Base-by-base conservation (phyloP, 2,888 invertebrate species). In the Anthophora plumipes region DNA sequence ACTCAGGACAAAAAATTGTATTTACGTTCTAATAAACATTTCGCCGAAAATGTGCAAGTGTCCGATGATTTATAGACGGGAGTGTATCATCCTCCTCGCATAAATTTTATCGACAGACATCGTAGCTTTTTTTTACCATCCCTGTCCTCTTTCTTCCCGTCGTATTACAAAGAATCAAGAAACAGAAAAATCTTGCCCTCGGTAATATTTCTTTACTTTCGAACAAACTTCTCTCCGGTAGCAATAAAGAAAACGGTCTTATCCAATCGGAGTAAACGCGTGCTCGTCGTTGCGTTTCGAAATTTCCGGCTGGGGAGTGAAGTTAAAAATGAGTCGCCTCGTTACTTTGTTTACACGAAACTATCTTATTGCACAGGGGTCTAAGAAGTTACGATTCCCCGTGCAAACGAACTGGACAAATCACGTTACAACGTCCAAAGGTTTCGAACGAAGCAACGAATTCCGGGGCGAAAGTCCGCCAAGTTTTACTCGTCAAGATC, bases 331-430 rank as follows among this genome's bases (percentile, higher is more conserved):
- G 37, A 50, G 48, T 31, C 25, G 20, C 25, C 54, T 69, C 37
- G 68, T 63, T 74, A 31, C 37, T 39, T 66, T 66, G 55, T 69
- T 78, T 75, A 64, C 63, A 41, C 50, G 41, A 52, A 76, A 12
- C 31, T 4, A 25, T 57, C 41, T 41, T 64, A 64, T 67, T 64
- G 60, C 46, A 22, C 39, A 31, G 52, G 11, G 12, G 61, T n/a
- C n/a, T n/a, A n/a, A n/a, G 61, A 55, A 61, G 73, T 71, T 46
- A 50, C 50, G 48, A 66, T 46, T 50, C 66, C 5, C 41, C 50
- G 63, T 43, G 43, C 60, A 71, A 57, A 77, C 67, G 76, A 72
- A 68, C 70, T 22, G 66, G 37, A 66, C 67, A 54, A 59, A 68
- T 68, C 76, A 43, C 66, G 63, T 71, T 77, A 71, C 25, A 57